Base-by-base conservation (phyloP, 2,888 invertebrate species). In the Nemurella pictetii region DNA sequence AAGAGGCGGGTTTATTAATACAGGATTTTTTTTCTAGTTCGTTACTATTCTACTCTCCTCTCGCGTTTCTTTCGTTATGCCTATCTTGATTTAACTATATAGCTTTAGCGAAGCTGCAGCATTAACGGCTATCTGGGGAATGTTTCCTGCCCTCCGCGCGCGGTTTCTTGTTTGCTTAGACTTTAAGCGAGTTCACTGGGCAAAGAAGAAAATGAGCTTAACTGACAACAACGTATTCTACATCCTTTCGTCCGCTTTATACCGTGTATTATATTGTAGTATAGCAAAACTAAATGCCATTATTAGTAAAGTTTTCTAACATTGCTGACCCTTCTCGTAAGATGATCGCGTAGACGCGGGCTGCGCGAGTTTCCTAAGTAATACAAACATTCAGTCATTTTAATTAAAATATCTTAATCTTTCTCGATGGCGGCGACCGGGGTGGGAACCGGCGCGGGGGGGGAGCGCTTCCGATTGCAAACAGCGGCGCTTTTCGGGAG, bases 321-420 rank as follows among this genome's bases (percentile, higher is more conserved):
- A 55, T 55, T 7, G 55, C 55, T 55, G 55, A 55, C 55, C 20
- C 55, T 55, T 55, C 20, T 55, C 55, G 9, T 55, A 20, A 55
- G 20, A 55, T 55, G 9, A 9, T 32, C n/a, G 2, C 12, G 12
- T 20, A 55, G 55, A 55, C 5, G 55, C 9, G 55, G n/a, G n/a
- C n/a, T 55, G 9, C 20, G 55, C 9, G 55, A 55, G 55, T 7
- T 20, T 55, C 20, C 15, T 55, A 55, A 55, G 55, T 55, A 55
- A 55, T 55, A 55, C 55, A 55, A 20, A 55, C 55, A 29, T 78
- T 78, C 78, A 20, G 28, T 78, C 29, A 28, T 28, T 78, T 78
- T 78, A 78, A 78, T 78, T 78, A 78, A 78, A 78, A 78, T 78
- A 78, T 78, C 78, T 78, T 27, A 20, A 55, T 55, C 55, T 55